Evolutionary conservation across 2,113 vertebrate genomes (phyloP), one percentile per base, ranked within the genome.

Genomic region (Climacteris rufus): DNA sequence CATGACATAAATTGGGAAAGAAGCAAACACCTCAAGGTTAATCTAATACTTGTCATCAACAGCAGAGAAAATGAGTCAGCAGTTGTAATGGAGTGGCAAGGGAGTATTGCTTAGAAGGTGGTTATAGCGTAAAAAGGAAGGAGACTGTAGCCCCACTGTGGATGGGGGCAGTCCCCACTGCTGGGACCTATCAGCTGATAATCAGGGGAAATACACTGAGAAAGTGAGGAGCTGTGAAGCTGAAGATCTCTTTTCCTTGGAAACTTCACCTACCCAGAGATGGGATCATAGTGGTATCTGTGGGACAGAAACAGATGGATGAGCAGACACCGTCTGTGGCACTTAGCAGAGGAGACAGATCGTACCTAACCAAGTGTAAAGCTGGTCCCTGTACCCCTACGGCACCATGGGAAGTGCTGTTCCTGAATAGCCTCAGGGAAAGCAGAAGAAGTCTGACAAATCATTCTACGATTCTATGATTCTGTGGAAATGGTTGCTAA

Each of bases 251-350:
- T 61, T 71, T 77, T 75, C 44, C 76, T 53, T 83, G 79, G 79
- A 78, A 92, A 39, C 37, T 44, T 87, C 37, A 49, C n/a, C 85
- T 37, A 21, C 6, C 1, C 1, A 11, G 79, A 59, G 60, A 31
- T 37, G 64, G 68, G 70, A 83, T n/a, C 2, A 0, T 15, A 47
- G 50, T 24, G 53, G 10, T 56, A 4, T 39, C 31, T 86, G 64
- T n/a, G 56, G 79, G 76, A 63, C 56, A 65, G 90, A 75, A 92
- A 69, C 85, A 96, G 88, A 83, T 49, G 81, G 72, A 61, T 78
- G 72, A 92, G 69, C 60, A 92, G 80, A 57, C 47, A 35, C 24
- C 1, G 13, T 40, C 90, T 88, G 69, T 57, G 64, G 39, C 82
- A 52, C 54, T 54, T 50, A 69, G 35, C 69, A 59, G 75, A 87